Conservation (phyloP, 1,140 invertebrate species). For the Drosophila athabasca region DNA sequence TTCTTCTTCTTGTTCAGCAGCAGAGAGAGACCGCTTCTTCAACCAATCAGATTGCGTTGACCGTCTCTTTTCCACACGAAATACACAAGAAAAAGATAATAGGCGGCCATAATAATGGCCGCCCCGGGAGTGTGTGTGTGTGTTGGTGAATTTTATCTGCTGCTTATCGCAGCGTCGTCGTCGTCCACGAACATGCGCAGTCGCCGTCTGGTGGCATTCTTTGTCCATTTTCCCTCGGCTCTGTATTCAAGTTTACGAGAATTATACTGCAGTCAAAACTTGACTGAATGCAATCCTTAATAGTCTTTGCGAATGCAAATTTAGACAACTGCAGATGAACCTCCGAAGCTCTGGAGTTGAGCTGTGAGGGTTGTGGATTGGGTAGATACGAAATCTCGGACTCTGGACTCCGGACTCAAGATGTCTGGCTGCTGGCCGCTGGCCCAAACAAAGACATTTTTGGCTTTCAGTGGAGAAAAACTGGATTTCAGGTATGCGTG, state of each 20-base stretch:
- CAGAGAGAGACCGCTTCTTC: not conserved
- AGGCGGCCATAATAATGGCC: no score
- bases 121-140: not conserved
- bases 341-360: no score
- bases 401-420: conserved; percentile 1
- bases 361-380: conserved; percentile 1
- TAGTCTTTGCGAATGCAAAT: conserved; percentile 51
- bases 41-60: no score
- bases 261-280: conserved; percentile 68
- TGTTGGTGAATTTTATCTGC: conserved; percentile 37
- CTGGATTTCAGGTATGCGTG: conserved; percentile 63
- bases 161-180: conserved; percentile 16
- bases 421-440: not conserved
- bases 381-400: conserved; percentile 4
- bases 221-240: conserved; percentile 2
- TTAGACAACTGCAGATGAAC: conserved; percentile 9
- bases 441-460: not conserved
- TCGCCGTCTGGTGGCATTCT: conserved; percentile 40
- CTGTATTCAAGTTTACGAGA: conserved; percentile 39
- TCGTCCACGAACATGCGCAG: conserved; percentile 44
- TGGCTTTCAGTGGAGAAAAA: conserved; percentile 6
- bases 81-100: no score
- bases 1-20: no score
- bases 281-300: conserved; percentile 50
- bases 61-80: no score